These are phyloP conservation scores for Psilopogon haemacephalus DNA, from an alignment of 2,113 vertebrate species.

Conservation along the genomic window DNA sequence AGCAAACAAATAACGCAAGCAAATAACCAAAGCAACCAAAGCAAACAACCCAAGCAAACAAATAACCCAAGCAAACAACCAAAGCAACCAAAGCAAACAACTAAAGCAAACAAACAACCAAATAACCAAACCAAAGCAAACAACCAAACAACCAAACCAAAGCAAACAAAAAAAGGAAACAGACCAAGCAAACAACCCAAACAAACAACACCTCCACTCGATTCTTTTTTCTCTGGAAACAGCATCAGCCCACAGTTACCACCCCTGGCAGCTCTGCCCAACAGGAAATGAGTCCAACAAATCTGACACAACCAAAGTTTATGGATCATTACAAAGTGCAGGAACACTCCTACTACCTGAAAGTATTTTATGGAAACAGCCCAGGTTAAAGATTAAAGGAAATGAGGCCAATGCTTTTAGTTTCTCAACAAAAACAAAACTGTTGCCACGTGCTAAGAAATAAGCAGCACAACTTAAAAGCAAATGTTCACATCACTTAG, in stretches of 20 bases:
- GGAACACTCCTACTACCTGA: not conserved
- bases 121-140: no score
- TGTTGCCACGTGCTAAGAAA: conserved; percentile 14
- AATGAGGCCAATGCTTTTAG: not conserved
- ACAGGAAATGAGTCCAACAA: not conserved
- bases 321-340: conserved; percentile 50
- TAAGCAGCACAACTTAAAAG: not conserved
- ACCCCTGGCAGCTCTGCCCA: not conserved
- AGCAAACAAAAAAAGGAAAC: no score
- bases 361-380: conserved; percentile 1
- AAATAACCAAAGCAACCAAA: no score
- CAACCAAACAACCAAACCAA: no score
- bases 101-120: no score
- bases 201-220: not conserved
- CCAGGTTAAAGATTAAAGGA: conserved; percentile 34
- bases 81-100: no score
- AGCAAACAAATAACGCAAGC: no score
- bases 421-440: conserved; percentile 1
- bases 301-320: not conserved
- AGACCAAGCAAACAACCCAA: not conserved
- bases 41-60: no score
- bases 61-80: no score
- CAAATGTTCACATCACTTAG: conserved; percentile 1
- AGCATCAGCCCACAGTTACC: not conserved
- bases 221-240: not conserved